Conservation (phyloP, 2,113 vertebrate genomes). For the Camarhynchus parvulus region DNA sequence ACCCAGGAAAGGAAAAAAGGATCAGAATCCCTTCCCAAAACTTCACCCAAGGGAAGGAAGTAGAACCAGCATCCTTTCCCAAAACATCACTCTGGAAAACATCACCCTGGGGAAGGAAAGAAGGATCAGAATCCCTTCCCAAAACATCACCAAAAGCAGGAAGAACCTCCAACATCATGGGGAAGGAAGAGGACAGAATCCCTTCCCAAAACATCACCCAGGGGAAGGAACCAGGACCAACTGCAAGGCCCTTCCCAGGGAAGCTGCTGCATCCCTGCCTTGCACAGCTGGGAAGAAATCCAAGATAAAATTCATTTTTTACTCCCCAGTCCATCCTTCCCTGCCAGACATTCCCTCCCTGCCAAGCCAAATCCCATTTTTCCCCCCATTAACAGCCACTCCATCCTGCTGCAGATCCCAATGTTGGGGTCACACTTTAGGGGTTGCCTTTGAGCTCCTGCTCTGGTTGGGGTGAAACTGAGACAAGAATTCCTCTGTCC, state of each 20-base stretch:
- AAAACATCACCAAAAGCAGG: too few species aligned
- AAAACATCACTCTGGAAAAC: too few species aligned
- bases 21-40: too few species aligned
- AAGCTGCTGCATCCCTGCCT: background rate
- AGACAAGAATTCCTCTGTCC: background rate
- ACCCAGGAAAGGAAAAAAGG: too few species aligned
- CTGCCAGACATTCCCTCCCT: background rate
- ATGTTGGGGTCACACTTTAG: background rate
- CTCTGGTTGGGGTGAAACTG: accelerated
- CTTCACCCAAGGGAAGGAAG: too few species aligned
- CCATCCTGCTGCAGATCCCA: background rate
- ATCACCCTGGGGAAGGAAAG: too few species aligned
- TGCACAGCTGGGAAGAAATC: background rate
- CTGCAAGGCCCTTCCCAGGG: too few species aligned
- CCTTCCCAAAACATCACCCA: too few species aligned
- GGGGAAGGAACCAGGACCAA: background rate
- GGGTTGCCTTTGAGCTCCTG: background rate
- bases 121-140: too few species aligned
- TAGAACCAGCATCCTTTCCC: background rate
- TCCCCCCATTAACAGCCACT: too few species aligned
- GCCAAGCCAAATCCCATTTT: background rate
- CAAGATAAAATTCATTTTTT: background rate
- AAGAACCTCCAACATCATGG: too few species aligned
- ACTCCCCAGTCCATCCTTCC: background rate
- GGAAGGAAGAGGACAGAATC: too few species aligned